Percentiles rank a stretch among this genome's conserved stretches.
These are phyloP conservation scores for Balanococcus diminutus DNA, from an alignment of 2,888 invertebrate genomes.

Conservation along the genomic window DNA sequence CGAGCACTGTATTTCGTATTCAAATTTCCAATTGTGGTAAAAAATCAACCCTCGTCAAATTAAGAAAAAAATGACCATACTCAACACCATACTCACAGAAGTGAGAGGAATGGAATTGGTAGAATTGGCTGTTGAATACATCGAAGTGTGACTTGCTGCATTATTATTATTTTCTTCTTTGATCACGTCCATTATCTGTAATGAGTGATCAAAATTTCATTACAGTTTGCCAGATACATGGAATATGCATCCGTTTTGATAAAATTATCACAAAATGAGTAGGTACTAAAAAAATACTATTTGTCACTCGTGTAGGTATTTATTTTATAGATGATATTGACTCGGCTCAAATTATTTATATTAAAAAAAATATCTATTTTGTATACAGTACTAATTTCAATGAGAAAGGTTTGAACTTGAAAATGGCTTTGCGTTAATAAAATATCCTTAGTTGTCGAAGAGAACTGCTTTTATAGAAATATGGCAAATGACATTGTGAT, in stretches of 20 bases:
- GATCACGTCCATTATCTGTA: slow-evolving; percentile 51
- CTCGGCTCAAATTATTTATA: no score
- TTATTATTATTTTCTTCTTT: slow-evolving; percentile 52
- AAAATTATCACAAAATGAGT: background rate
- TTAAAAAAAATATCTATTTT: background rate
- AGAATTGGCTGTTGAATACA: slow-evolving; percentile 37
- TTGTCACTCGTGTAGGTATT: no score
- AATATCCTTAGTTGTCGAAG: background rate
- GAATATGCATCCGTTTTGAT: background rate
- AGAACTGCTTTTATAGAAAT: background rate
- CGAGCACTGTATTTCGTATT: background rate
- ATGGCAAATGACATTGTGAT: slow-evolving; percentile 31
- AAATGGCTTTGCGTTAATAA: slow-evolving; percentile 13
- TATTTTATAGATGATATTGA: no score
- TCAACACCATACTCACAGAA: slow-evolving; percentile 43
- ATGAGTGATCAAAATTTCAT: slow-evolving; percentile 13
- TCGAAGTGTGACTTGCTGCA: background rate
- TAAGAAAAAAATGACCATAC: background rate
- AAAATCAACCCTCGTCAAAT: no score
- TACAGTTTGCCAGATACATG: background rate
- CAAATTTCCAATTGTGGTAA: background rate
- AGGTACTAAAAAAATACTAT: background rate
- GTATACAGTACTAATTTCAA: background rate
- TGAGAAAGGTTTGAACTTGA: slow-evolving; percentile 6
- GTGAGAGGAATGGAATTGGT: slow-evolving; percentile 46